Percentiles rank a stretch among this genome's conserved stretches.
Conservation (phyloP, 2,888 invertebrate species). For the Leistus spinibarbis region DNA sequence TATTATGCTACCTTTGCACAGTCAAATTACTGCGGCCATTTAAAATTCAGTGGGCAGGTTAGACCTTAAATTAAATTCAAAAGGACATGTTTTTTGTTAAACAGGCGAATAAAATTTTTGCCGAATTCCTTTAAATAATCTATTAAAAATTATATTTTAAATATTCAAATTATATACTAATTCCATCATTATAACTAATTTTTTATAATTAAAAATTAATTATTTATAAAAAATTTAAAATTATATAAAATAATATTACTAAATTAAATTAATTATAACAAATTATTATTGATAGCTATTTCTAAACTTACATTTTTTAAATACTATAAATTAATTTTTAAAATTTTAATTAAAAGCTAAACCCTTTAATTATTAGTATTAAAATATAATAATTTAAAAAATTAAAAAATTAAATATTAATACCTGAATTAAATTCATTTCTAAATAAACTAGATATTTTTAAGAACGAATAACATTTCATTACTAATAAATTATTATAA, state of each 20-base stretch:
- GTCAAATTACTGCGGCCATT: constrained; percentile 81
- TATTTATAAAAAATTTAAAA: constrained; percentile 57
- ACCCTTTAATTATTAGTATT: constrained; percentile 63
- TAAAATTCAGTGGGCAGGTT: constrained; percentile 76
- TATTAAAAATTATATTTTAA: constrained; percentile 51
- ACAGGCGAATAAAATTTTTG: constrained; percentile 71
- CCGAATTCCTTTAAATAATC: constrained; percentile 67
- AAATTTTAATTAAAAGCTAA: constrained; percentile 65
- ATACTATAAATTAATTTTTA: constrained; percentile 57
- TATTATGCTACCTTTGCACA: constrained; percentile 83
- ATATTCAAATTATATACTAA: constrained; percentile 59
- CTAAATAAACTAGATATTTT: constrained; percentile 72
- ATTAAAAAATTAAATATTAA: constrained; percentile 53
- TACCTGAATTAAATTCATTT: constrained; percentile 63
- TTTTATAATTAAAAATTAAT: constrained; percentile 55
- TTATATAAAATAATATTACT: constrained; percentile 57
- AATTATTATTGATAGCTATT: constrained; percentile 61
- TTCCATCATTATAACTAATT: constrained; percentile 64
- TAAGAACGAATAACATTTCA: constrained; percentile 71
- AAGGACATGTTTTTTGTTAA: constrained; percentile 81
- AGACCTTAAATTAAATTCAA: constrained; percentile 67
- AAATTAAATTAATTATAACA: constrained; percentile 58
- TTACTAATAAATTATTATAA: constrained; percentile 66
- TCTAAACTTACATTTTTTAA: constrained; percentile 63
- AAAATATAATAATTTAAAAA: constrained; percentile 49